Evolutionary conservation across 2,888 invertebrate species (phyloP).

Genomic region (Ctenicera cuprea): DNA sequence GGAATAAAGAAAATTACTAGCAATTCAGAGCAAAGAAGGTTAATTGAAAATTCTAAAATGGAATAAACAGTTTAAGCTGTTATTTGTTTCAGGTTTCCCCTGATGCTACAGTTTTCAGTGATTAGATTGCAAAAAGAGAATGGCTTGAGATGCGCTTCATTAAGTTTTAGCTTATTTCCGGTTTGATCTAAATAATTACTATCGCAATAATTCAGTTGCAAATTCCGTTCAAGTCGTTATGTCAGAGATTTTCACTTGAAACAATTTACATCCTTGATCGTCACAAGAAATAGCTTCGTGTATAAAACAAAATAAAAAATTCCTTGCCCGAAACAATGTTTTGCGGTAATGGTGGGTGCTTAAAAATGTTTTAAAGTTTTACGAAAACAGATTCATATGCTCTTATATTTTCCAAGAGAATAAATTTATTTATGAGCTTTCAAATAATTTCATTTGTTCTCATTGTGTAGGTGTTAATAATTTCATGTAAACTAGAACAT

Average conservation of each 20-base stretch:
- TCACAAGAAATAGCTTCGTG: too few species aligned
- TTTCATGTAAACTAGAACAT: too few species aligned
- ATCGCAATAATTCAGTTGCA: background rate
- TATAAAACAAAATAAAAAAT: too few species aligned
- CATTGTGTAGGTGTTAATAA: background rate
- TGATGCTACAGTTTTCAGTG: conserved; percentile 19
- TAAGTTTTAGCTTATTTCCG: conserved; percentile 22
- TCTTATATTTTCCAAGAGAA: too few species aligned
- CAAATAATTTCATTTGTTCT: conserved; percentile 2
- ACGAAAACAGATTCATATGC: too few species aligned
- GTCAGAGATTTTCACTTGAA: background rate
- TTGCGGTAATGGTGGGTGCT: too few species aligned
- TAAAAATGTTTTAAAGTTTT: too few species aligned
- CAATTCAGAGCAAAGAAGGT: conserved; percentile 13
- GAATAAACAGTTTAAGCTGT: conserved; percentile 1
- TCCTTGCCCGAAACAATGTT: too few species aligned
- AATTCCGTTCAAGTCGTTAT: conserved; percentile 18
- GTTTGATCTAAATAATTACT: conserved; percentile 13
- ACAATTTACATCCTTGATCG: background rate
- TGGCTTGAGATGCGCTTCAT: conserved; percentile 29
- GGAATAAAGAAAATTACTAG: conserved; percentile 18
- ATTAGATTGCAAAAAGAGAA: conserved; percentile 23
- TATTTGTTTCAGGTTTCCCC: conserved; percentile 10
- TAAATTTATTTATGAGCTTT: too few species aligned
- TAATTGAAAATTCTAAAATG: conserved; percentile 15